These are phyloP conservation scores for Typhlichthys subterraneus DNA, from an alignment of 2,797 vertebrate species.

Conservation along the genomic window DNA sequence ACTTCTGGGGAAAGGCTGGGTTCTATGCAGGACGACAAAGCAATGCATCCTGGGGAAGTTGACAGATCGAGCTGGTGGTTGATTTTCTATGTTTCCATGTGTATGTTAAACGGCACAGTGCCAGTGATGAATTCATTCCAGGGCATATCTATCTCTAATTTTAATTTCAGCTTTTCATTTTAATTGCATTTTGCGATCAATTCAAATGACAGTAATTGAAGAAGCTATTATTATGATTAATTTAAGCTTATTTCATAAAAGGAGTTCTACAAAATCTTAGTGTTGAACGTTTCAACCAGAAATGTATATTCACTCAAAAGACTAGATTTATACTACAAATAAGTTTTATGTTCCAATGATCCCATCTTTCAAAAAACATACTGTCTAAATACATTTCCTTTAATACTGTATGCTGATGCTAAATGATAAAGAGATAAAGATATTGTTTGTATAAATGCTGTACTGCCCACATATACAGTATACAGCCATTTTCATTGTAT, in stretches of 20 bases:
- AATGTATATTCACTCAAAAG: too few relatives aligned
- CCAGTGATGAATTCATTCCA: not conserved
- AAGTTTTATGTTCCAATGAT: too few relatives aligned
- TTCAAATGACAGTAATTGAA: not conserved
- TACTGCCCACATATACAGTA: too few relatives aligned
- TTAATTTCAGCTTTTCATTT: not conserved
- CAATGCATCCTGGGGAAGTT: conserved; percentile 6
- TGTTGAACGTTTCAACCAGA: not conserved
- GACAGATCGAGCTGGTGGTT: not conserved
- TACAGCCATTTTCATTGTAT: too few relatives aligned
- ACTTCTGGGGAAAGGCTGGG: conserved; percentile 42
- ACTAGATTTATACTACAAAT: too few relatives aligned
- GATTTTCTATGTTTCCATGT: not conserved
- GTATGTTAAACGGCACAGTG: not conserved
- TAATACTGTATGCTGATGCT: too few relatives aligned
- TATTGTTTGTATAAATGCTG: too few relatives aligned
- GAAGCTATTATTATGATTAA: not conserved
- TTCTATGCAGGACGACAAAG: conserved; percentile 6
- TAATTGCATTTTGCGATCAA: not conserved
- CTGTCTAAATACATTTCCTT: too few relatives aligned
- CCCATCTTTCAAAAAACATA: too few relatives aligned
- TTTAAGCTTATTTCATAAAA: not conserved
- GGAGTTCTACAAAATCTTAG: not conserved
- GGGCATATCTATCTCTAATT: not conserved
- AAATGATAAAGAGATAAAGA: too few relatives aligned